A percentile compares a stretch with the other conserved stretches of the same genome.
These are phyloP conservation scores for Drosophila borborema DNA, from an alignment of 2,888 invertebrate species.

Conservation along the genomic window DNA sequence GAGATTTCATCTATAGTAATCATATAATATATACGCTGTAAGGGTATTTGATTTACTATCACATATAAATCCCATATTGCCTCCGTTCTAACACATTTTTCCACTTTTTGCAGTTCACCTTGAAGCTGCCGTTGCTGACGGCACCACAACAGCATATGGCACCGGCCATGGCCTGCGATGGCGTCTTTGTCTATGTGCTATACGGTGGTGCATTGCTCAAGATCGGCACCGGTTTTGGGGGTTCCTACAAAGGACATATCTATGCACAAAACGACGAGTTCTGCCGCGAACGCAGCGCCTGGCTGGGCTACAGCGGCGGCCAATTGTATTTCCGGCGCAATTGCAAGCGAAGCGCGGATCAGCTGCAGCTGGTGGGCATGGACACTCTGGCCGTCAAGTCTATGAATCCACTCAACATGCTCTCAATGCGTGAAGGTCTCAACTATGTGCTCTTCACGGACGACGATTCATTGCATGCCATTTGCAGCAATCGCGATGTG, in stretches of 20 bases:
- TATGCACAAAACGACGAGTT: constrained; percentile 94
- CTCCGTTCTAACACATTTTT: background rate
- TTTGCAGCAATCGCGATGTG: constrained; percentile 92
- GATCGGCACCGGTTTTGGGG: constrained; percentile 97
- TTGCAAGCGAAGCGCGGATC: constrained; percentile 85
- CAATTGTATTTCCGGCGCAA: constrained; percentile 92
- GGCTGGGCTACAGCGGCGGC: constrained; percentile 94
- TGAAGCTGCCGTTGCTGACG: constrained; percentile 66
- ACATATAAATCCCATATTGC: background rate
- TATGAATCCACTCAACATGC: constrained; percentile 81
- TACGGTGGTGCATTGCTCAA: constrained; percentile 94
- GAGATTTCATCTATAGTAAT: background rate
- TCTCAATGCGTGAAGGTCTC: constrained; percentile 83
- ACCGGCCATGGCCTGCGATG: constrained; percentile 93
- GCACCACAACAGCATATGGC: constrained; percentile 37
- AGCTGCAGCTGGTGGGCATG: constrained; percentile 84
- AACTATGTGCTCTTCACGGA: constrained; percentile 89
- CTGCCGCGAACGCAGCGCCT: constrained; percentile 91
- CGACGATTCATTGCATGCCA: constrained; percentile 91
- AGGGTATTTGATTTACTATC: background rate
- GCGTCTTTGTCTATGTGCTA: constrained; percentile 94
- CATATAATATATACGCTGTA: background rate
- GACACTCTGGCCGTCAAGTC: constrained; percentile 86
- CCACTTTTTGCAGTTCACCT: constrained; percentile 68
- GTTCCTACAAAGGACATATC: constrained; percentile 95